These are phyloP conservation scores for Apogon talboti DNA, from an alignment of 2,797 vertebrate genomes.

Conservation along the genomic window DNA sequence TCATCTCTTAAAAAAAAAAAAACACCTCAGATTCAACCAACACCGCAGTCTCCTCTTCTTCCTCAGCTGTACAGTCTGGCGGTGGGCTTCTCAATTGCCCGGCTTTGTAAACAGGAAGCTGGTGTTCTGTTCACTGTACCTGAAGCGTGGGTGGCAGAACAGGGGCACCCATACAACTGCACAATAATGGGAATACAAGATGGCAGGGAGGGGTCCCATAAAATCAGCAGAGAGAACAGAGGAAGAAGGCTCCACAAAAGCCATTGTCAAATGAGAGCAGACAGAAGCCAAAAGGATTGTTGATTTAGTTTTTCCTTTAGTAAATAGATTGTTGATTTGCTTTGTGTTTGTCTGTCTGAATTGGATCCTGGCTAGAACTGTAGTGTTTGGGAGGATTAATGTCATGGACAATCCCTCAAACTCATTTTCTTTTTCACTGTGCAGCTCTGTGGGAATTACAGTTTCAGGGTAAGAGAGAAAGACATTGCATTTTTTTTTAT, in stretches of 20 bases:
- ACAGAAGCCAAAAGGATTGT: conserved; percentile 70
- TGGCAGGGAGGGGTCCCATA: conserved; percentile 80
- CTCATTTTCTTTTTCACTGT: conserved; percentile 79
- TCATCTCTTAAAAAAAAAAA: conserved; percentile 22
- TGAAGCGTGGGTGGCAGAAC: conserved; percentile 77
- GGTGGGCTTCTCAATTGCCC: conserved; percentile 62
- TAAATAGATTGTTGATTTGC: conserved; percentile 74
- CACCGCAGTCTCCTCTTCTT: conserved; percentile 24
- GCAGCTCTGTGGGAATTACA: conserved; percentile 78
- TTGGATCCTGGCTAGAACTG: conserved; percentile 66
- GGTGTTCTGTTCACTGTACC: conserved; percentile 75
- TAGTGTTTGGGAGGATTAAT: conserved; percentile 79
- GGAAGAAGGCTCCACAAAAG: conserved; percentile 58
- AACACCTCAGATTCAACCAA: conserved; percentile 12
- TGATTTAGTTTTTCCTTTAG: conserved; percentile 69
- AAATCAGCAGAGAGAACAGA: conserved; percentile 62
- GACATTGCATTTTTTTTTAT: conserved; percentile 43
- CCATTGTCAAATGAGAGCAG: conserved; percentile 65
- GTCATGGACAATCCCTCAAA: conserved; percentile 81
- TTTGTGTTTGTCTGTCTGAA: conserved; percentile 69
- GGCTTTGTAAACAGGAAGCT: conserved; percentile 83
- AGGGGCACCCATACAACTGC: conserved; percentile 73
- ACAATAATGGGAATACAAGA: conserved; percentile 82
- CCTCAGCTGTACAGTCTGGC: conserved; percentile 35
- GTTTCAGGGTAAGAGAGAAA: conserved; percentile 65